Evolutionary conservation across 2,797 vertebrate genomes (phyloP), one percentile per base, ranked within the genome.

Genomic region (Crenuchus spilurus): DNA sequence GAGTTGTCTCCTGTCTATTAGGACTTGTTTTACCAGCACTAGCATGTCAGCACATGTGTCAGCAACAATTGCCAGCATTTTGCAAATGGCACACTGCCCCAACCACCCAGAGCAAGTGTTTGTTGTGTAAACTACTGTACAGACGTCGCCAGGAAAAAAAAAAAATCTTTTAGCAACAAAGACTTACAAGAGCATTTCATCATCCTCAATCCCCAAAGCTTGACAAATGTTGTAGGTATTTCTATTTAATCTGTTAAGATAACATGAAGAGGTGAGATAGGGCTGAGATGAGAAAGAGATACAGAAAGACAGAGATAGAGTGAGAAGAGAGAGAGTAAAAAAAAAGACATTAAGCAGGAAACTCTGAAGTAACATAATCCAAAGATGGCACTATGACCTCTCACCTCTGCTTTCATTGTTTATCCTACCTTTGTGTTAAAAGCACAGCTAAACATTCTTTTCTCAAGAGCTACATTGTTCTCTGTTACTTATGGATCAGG

Each of bases 381-480:
- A 18, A 72, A 67, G 46, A 49, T 51, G 26, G 46, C 35, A 70
- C 18, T 35, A 14, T 75, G 67, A 67, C 83, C 74, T 51, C 49
- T 35, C 20, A 52, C 72, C 37, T 2, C 51, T 24, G 0, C 31
- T 11, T 1, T 13, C 60, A 60, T 48, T 64, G 77, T 82, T 82
- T 82, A 70, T 62, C 72, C 82, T 81, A 71, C 71, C 70, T 71
- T 61, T 26, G 42, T 57, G 35, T 82, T 85, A 70, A 78, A 85
- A 86, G 84, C 74, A 60, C 26, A 66, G 57, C 57, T 87, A 64
- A 81, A 66, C 82, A 74, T 85, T 81, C 75, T 74, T 79, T 69
- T 72, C 74, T 82, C 76, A 82, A 86, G 77, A 73, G 72, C 11
- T 37, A 31, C 33, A 75, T 78, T 81, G 75, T 84, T 28, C 39